Percentiles rank a stretch among this genome's conserved stretches.
phyloP scores from a whole-genome alignment of 2,888 invertebrate genomes.

The Gibbula magus region DNA sequence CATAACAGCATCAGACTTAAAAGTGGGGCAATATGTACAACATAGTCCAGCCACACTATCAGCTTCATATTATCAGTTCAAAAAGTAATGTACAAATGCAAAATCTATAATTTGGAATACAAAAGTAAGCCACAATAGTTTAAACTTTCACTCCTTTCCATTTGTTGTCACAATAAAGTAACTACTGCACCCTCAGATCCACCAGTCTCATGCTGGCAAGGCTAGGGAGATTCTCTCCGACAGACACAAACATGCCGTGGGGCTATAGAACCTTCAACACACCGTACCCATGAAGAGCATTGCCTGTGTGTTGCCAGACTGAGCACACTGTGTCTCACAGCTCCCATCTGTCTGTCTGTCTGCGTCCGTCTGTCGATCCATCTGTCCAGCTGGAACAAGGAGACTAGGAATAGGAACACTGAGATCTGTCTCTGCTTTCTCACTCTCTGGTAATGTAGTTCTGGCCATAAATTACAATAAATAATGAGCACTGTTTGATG shows the following conservation, averaged over 20 bases:
- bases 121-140: not conserved
- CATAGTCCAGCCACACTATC: not conserved
- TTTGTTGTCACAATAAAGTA: not conserved
- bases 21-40: not conserved
- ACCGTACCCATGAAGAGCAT: no score
- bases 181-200: not conserved
- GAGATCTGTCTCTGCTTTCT: not conserved
- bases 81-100: not conserved
- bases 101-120: not conserved
- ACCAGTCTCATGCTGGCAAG: not conserved
- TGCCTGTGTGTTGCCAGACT: not conserved
- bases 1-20: no score
- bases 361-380: not conserved
- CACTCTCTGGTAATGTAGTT: not conserved
- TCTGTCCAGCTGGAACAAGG: not conserved
- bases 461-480: constrained; percentile 4
- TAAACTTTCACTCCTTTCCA: not conserved
- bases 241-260: no score
- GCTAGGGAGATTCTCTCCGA: no score
- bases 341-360: not conserved
- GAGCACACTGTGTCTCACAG: not conserved
- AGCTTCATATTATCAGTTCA: no score
- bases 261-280: no score
- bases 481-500: constrained; percentile 3
- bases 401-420: not conserved